Base-by-base conservation (phyloP, 2,888 invertebrate species). In the Nemoura dubitans region DNA sequence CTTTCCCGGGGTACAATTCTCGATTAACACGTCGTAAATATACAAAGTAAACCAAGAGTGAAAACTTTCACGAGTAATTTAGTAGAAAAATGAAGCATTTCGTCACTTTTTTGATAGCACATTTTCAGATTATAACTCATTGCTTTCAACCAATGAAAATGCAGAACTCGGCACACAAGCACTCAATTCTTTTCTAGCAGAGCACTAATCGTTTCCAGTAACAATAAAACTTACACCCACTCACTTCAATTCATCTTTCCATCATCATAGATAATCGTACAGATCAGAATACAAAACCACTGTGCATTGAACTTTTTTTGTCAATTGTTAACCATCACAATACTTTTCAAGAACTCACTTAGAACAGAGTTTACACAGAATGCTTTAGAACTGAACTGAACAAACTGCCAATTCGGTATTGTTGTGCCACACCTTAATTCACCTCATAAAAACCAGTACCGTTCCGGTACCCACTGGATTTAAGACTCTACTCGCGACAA, bases 321-420 rank as follows among this genome's bases (percentile, higher is more conserved):
- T n/a, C n/a, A 25, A 86, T 83, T 59, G 59, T 80, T 84, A 83
- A 84, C 78, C 59, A 77, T 86, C 36, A 36, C 76, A 84, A 85
- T 83, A 86, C 76, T 80, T 86, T 76, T 83, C 86, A 80, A 86
- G 84, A 83, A 77, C 80, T 77, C 86, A 86, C 84, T 81, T 36
- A 16, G 27, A 30, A 30, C 81, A 81, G 36, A 81, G 36, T 81
- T 29, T 81, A 81, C 81, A 81, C 81, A 30, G 29, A 81, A 29
- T 81, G 6, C 21, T 27, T 6, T 6, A 21, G 30, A 81, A 36
- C 21, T 27, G 36, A 59, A 59, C 59, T 21, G 59, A 16, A 59
- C 21, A 10, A 59, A 59, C 10, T 59, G 3, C 59, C 59, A n/a
- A 59, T 59, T 59, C 21, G 6, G 59, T 21, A 59, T 3, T 59